Percentiles rank a stretch among this genome's conserved stretches.
Evolutionary conservation across 1,140 invertebrate species (phyloP).

Genomic region (Zaprionus ghesquierei): DNA sequence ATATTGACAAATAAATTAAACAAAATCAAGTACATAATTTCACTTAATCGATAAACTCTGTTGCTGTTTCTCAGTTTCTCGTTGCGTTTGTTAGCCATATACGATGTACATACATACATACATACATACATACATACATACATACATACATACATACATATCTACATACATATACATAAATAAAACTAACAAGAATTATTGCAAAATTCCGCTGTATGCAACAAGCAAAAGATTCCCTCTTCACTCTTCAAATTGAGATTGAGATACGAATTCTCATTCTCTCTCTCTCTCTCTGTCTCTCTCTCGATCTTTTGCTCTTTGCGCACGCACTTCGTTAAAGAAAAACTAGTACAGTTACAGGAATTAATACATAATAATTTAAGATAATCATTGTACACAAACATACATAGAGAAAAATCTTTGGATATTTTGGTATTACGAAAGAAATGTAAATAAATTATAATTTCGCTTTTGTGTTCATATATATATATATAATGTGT

Average conservation of each 20-base stretch:
- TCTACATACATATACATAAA: slow-evolving; percentile 11
- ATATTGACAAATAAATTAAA: slow-evolving; percentile 53
- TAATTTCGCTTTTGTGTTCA: slow-evolving; percentile 29
- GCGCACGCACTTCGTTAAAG: slow-evolving; percentile 17
- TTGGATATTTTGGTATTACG: slow-evolving; percentile 40
- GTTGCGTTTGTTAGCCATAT: slow-evolving; percentile 11
- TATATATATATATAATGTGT: slow-evolving; percentile 9
- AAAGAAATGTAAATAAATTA: slow-evolving; percentile 34
- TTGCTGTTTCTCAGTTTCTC: neutral
- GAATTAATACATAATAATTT: slow-evolving; percentile 20
- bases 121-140: slow-evolving; percentile 6
- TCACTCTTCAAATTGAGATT: neutral
- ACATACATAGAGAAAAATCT: slow-evolving; percentile 45
- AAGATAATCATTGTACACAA: slow-evolving; percentile 15
- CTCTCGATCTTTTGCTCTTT: neutral
- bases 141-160: slow-evolving; percentile 20
- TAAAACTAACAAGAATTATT: slow-evolving; percentile 34
- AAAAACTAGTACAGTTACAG: slow-evolving; percentile 28
- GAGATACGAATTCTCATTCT: neutral
- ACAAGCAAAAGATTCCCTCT: slow-evolving; percentile 14
- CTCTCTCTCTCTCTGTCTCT: neutral
- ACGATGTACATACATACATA: slow-evolving; percentile 27
- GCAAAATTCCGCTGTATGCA: slow-evolving; percentile 28
- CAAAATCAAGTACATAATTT: slow-evolving; percentile 60
- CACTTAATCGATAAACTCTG: slow-evolving; percentile 36